phyloP scores from a whole-genome alignment of 35 echinoderm and acorn worm species.

The Amphiura filiformis region DNA sequence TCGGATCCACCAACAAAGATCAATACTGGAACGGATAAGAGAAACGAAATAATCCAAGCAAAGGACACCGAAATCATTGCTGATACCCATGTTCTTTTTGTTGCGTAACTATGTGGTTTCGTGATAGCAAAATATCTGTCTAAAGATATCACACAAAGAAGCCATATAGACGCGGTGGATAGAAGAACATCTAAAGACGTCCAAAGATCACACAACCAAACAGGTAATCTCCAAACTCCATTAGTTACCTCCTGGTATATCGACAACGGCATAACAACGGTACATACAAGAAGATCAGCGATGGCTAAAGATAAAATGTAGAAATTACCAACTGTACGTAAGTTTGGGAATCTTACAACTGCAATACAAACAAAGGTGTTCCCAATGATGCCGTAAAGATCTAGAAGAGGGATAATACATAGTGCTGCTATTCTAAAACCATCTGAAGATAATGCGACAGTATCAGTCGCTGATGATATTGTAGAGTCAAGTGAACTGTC shows the following conservation, averaged over 20 bases:
- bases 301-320: constrained; percentile 72
- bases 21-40: constrained; percentile 42
- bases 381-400: constrained; percentile 41
- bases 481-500: no score
- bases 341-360: constrained; percentile 39
- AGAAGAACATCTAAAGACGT: constrained; percentile 51
- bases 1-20: constrained; percentile 6
- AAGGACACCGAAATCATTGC: constrained; percentile 37
- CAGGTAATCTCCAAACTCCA: constrained; percentile 42
- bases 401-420: constrained; percentile 31
- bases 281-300: constrained; percentile 54
- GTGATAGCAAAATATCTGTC: constrained; percentile 77
- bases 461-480: no score
- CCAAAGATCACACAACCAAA: constrained; percentile 57
- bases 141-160: constrained; percentile 69
- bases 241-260: constrained; percentile 24
- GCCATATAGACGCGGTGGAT: constrained; percentile 61
- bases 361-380: constrained; percentile 67
- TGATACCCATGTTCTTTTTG: constrained; percentile 44
- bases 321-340: constrained; percentile 63
- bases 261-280: constrained; percentile 53
- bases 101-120: constrained; percentile 53
- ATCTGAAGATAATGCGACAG: no score
- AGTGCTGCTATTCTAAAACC: neutral
- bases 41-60: constrained; percentile 47